Conservation (phyloP, 2,113 vertebrate genomes). For the Ptilonorhynchus violaceus region DNA sequence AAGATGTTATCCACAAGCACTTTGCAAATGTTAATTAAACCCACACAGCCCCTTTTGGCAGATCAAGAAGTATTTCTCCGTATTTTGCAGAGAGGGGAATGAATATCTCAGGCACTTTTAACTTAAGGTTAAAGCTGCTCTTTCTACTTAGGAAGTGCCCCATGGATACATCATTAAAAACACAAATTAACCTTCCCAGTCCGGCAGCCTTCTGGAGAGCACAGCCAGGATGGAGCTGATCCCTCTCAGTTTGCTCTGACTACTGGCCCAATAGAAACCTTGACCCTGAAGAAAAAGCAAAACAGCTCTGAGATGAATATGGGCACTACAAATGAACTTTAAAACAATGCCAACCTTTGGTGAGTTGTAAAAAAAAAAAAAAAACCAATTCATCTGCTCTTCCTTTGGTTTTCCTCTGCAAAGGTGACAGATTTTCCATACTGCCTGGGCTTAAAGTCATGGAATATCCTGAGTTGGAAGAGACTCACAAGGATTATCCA, state of each 20-base stretch:
- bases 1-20: slow-evolving; percentile 47
- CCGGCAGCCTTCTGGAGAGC: neutral
- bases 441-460: neutral
- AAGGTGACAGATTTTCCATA: neutral
- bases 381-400: neutral
- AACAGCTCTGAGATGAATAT: neutral
- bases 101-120: neutral
- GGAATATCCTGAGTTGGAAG: neutral
- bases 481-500: neutral
- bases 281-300: neutral
- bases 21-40: slow-evolving; percentile 52
- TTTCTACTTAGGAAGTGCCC: neutral
- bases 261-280: neutral
- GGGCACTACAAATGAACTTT: neutral
- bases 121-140: neutral
- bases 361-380: neutral
- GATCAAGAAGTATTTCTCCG: slow-evolving; percentile 11
- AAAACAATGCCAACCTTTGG: neutral
- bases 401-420: neutral
- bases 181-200: neutral
- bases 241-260: neutral
- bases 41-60: slow-evolving; percentile 41
- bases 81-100: neutral
- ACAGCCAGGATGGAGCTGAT: neutral
- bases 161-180: neutral